Base-by-base conservation (phyloP, 2,888 invertebrate genomes). In the Eupithecia insigniata region DNA sequence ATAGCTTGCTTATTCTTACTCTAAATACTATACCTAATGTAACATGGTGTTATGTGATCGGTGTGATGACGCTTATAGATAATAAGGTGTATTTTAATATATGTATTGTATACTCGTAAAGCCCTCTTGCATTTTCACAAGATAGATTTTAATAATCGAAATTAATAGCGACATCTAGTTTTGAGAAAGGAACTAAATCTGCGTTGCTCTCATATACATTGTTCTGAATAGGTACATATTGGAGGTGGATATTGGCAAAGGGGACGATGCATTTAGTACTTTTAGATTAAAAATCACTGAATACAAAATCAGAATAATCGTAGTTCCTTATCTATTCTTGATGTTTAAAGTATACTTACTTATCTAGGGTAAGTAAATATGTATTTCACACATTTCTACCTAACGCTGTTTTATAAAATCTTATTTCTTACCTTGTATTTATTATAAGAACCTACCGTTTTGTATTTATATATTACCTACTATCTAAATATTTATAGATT, bases 1-100 rank as follows among this genome's bases (percentile, higher is more conserved):
- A 78, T 71, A 83, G 82, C 82, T 82, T 87, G 82, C 84, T 87
- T 82, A 83, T 84, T 84, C 79, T 85, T 67, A 67, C 86, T 87
- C 81, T 84, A 83, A 81, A 81, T 85, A 34, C 32, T 87, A 83
- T 87, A 34, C 22, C 22, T 84, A 85, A 51, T 67, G 69, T 74
- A 71, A 66, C 87, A 89, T 81, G 87, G 87, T 90, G 88, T 88
- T 83, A 85, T 89, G 90, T 93, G 91, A 92, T 93, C 88, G 91
- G 88, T 92, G 92, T 93, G 86, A 92, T 86, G 88, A 92, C 92
- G 93, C 93, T 93, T 93, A 92, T 92, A 92, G 90, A 76, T 76
- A 58, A 80, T 88, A 87, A 85, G 83, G 81, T 83, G 81, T 87
- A 87, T 18, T 82, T 83, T 85, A 86, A 36, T 36, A 84, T 78